Base-by-base conservation (phyloP, 2,113 vertebrate species). In the Halcyon malimbica region DNA sequence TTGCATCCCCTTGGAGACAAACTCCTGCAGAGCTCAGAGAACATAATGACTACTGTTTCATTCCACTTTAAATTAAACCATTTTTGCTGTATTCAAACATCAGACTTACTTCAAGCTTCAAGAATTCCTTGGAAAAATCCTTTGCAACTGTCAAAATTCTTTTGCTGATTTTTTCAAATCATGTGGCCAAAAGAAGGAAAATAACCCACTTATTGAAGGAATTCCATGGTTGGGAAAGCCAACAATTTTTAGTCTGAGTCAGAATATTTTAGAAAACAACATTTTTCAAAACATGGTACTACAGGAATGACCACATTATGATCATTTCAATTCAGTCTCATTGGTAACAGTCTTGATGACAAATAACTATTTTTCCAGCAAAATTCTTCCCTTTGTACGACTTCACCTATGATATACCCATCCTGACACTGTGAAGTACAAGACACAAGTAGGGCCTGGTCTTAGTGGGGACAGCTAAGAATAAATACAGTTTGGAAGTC, bases 1-100 rank as follows among this genome's bases (percentile, higher is more conserved):
- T 5, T 26, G 60, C 41, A 42, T 15, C 37, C 57, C 23, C 50
- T 62, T 6, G 0, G 46, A 79, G 48, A 31, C 0, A 0, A 18
- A 21, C 29, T 31, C 63, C 48, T 9, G 3, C 44, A 67, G 44
- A 81, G 63, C n/a, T 35, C 37, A 0, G 2, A 18, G 37, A 44
- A 37, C n/a, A 50, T 26, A 54, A 44, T 81, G 46, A 39, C 37
- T n/a, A 26, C 41, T 28, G 39, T 28, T 59, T 17, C 64, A 67
- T 31, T 83, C 46, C n/a, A 50, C 57, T 46, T 80, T 8, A 53
- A 70, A 77, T 80, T 8, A 48, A 70, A 73, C 13, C 46, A 53
- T 35, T 63, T 12, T 25, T 82, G 35, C 42, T 73, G 71, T 41
- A 35, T 48, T 80, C 53, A 67, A 39, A 82, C 33, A 82, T 65